A percentile compares a stretch with the other conserved stretches of the same genome.
These are phyloP conservation scores for Cheilosia grossa DNA, from an alignment of 2,888 invertebrate species.

Conservation along the genomic window DNA sequence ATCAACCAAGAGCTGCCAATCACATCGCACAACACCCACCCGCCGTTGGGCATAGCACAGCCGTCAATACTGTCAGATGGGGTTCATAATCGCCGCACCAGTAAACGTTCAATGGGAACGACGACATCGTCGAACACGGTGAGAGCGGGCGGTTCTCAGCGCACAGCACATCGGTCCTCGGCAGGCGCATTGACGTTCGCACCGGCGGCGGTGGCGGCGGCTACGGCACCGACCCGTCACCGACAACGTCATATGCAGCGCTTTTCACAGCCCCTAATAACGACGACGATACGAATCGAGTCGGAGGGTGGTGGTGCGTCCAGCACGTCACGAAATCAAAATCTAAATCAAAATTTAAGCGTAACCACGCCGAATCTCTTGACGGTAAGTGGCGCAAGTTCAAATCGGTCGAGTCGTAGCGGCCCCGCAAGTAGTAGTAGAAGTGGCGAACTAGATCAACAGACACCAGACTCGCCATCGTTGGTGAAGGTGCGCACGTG, in stretches of 20 bases:
- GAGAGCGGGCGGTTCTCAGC: conserved; percentile 77
- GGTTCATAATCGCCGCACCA: conserved; percentile 72
- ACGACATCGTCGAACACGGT: conserved; percentile 64
- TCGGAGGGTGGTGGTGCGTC: conserved; percentile 59
- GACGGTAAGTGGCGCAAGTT: conserved; percentile 72
- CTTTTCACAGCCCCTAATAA: conserved; percentile 67
- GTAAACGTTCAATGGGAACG: conserved; percentile 73
- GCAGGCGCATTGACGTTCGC: conserved; percentile 67
- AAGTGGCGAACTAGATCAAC: conserved; percentile 74
- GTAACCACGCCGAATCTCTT: conserved; percentile 67
- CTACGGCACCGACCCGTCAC: conserved; percentile 42
- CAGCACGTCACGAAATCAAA: conserved; percentile 69
- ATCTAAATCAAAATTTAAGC: conserved; percentile 76
- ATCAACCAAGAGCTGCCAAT: conserved; percentile 58
- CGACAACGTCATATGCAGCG: conserved; percentile 61
- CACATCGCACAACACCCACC: conserved; percentile 9
- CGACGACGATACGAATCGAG: conserved; percentile 71
- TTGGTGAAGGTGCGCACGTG: conserved; percentile 83
- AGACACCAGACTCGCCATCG: conserved; percentile 82
- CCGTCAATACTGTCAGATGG: conserved; percentile 77
- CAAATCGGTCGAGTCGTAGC: conserved; percentile 73
- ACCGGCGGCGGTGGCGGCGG: conserved; percentile 47
- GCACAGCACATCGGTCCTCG: conserved; percentile 79
- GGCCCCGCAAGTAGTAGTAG: conserved; percentile 71
- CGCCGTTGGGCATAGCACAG: conserved; percentile 74